Base-by-base conservation (phyloP, 2,888 invertebrate species). In the Standfussiana lucernea region DNA sequence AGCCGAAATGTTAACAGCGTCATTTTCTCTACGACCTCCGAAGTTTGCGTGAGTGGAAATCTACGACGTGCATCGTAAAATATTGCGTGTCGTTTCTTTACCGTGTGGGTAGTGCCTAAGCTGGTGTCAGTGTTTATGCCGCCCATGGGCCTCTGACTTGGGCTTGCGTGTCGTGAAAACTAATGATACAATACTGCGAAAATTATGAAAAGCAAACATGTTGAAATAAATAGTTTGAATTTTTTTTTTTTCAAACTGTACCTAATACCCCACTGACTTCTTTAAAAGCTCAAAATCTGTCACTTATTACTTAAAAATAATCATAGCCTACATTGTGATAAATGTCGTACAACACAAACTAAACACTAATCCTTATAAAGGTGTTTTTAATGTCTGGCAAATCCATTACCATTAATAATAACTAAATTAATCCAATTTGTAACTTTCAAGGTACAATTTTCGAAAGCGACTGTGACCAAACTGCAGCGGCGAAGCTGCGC, bases 251-350 rank as follows among this genome's bases (percentile, higher is more conserved):
- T n/a, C n/a, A n/a, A n/a, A n/a, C n/a, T n/a, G n/a, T 24, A 47
- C 11, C 11, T 50, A 24, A 15, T 15, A 56, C 56, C 13, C 28
- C 13, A 53, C 7, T 28, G n/a, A 24, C 15, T 18, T 59, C 18
- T 59, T 32, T 32, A 8, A 35, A 75, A 18, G 42, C 56, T 45
- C 40, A 69, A 77, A 82, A 80, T 62, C 62, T 75, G 70, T 62
- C 50, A 72, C 67, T 28, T 56, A 50, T 35, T 83, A 70, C 32
- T 66, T 83, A 80, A 35, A 72, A 21, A 64, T 71, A 77, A 68
- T 68, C 64, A 81, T 85, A 85, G 82, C 68, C 68, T 82, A 77
- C 13, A 72, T 76, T 85, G 83, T 83, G 83, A 83, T 83, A 56
- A 64, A 70, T 69, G 42, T 71, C 53, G 53, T 76, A 70, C 35